A percentile compares a stretch with the other conserved stretches of the same genome.
Conservation (phyloP, 2,113 vertebrate species). For the Ornithorhynchus anatinus region DNA sequence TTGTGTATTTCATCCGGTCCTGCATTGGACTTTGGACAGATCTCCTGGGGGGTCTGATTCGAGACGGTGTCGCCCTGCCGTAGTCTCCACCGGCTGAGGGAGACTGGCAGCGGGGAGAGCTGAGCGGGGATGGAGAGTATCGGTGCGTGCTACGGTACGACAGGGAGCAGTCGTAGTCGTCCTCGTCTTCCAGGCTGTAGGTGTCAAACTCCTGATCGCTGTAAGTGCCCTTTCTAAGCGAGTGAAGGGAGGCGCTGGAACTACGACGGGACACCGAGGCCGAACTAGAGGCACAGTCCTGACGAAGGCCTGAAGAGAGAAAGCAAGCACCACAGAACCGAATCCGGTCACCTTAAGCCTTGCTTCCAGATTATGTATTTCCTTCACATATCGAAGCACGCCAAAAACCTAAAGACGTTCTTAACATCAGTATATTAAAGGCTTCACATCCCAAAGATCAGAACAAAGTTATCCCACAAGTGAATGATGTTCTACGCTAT, state of each 20-base stretch:
- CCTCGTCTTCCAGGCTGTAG: constrained; percentile 88
- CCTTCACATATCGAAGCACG: too few species aligned
- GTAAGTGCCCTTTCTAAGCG: constrained; percentile 85
- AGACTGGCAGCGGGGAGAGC: constrained; percentile 86
- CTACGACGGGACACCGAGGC: constrained; percentile 85
- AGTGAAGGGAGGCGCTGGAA: constrained; percentile 86
- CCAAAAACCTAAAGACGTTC: too few species aligned
- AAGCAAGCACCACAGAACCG: fast-evolving
- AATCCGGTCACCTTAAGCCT: too few species aligned
- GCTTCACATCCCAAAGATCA: too few species aligned
- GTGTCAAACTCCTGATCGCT: constrained; percentile 91
- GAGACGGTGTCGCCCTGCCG: constrained; percentile 59
- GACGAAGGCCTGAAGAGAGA: constrained; percentile 77
- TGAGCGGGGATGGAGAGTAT: constrained; percentile 83
- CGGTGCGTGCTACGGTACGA: constrained; percentile 71
- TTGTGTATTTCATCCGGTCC: constrained; percentile 82
- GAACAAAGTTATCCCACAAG: too few species aligned
- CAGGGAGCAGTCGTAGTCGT: constrained; percentile 76
- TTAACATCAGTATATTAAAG: too few species aligned
- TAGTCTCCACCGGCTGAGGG: constrained; percentile 75
- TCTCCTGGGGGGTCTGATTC: constrained; percentile 75
- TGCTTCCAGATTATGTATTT: too few species aligned
- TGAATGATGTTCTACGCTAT: too few species aligned
- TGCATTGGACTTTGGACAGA: constrained; percentile 76
- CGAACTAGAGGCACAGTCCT: constrained; percentile 88